Evolutionary conservation across 2,797 vertebrate species (phyloP), one percentile per base, ranked within the genome.

Genomic region (Cercopithecus diana): DNA sequence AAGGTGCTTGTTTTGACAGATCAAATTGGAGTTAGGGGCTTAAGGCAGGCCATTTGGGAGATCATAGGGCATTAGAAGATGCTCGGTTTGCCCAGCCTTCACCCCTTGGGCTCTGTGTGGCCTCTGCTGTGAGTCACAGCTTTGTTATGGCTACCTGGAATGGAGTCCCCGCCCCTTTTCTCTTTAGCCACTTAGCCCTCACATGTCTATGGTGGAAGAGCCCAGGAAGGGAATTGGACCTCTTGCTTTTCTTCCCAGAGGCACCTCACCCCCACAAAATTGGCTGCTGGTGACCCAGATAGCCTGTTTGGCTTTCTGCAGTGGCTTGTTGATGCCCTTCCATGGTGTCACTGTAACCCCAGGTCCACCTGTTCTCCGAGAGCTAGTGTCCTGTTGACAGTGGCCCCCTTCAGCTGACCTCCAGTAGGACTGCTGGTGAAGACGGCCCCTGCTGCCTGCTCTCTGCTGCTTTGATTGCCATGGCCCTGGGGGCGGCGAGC

Each of bases 1-100:
- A 90, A 77, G 7, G 10, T 81, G n/a, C 26, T 95, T 95, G 61
- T 72, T 95, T 67, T 81, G 36, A 87, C 58, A 92, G 87, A 81
- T 73, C 11, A 79, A 2, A 36, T 45, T 88, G 48, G 77, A 50
- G 13, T 72, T 77, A 6, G 81, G 28, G 58, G 33, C n/a, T 50
- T 95, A 89, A 81, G 87, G 28, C 48, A 87, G 72, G 30, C 57
- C 33, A 12, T 64, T 79, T 3, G 41, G 50, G 55, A 36, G 85
- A 75, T 64, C 28, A 55, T 0, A 50, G 22, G 48, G 22, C 61
- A 43, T 70, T 24, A 10, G 33, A 43, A 30, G 70, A 15, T 6
- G 41, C 15, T 76, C 17, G 17, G 33, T 41, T 72, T 72, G 81
- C 90, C 80, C 5, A 43, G 55, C 43, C 36, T 57, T 67, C 20